Evolutionary conservation across 1,140 invertebrate species (phyloP), one percentile per base, ranked within the genome.

Genomic region (Piezodorus guildinii): DNA sequence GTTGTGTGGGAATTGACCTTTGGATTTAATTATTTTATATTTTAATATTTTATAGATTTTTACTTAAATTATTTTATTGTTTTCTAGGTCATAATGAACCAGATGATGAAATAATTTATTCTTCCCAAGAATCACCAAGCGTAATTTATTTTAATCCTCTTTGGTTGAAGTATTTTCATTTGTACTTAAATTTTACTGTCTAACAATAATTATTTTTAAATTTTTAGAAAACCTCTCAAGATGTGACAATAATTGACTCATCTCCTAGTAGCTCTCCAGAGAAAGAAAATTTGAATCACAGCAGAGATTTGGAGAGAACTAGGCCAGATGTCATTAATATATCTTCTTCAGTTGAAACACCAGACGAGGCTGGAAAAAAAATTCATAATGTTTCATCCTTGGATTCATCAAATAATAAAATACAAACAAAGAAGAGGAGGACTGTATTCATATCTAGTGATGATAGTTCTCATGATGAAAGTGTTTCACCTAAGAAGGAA

Each of bases 321-420:
- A 49, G n/a, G n/a, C 17, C 5, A 19, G 46, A 49, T 56, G 52
- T 56, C 27, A 56, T 56, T 56, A 56, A 56, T 56, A 56, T 56
- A 16, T 56, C 52, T 23, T 56, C 52, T 23, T 9, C 52, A 9
- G 23, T 23, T 3, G 52, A 56, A 56, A 56, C 52, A 5, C 52
- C 52, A 9, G 52, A 56, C 5, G 34, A 39, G 12, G 34, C 34
- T 6, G 34, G 34, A 1, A 39, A 39, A 12, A 39, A 39, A 39
- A 27, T 56, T 56, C 17, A 56, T 56, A 56, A 23, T 25, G 19
- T 23, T 23, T 56, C 52, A 9, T 56, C 52, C 2, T 16, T 23
- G 17, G 52, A 56, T 23, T 23, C 21, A 5, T 23, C 21, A 10
- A 23, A 56, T 16, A 56, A 56, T 23, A 10, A 25, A 23, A 4